Evolutionary conservation across 2,888 invertebrate genomes (phyloP), one percentile per base, ranked within the genome.

Genomic region (Nymphalis polychloros): DNA sequence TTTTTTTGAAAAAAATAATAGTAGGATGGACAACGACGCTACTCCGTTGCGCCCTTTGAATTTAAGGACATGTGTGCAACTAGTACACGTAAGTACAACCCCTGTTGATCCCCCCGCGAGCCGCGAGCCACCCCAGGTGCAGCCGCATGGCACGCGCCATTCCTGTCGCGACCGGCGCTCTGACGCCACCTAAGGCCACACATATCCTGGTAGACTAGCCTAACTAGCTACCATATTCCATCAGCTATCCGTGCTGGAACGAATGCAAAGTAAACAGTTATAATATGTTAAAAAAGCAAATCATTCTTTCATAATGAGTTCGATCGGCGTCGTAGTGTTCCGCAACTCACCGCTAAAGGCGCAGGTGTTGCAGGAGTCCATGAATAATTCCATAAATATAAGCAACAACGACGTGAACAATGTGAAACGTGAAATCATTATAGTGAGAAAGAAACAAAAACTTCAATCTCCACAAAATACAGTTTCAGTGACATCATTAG

Each of bases 301-400:
- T 87, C 86, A 86, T 84, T 82, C 63, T 73, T 74, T 71, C 81
- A 85, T 87, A 87, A 93, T 93, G 93, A 93, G 93, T 81, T 92
- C 94, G 73, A 89, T 94, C 77, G 93, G 93, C 82, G 93, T 94
- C 72, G 94, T 94, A 73, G 93, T 93, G 80, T 93, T 93, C 88
- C 93, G 94, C 87, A 93, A 93, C 87, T 92, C 93, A 75, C 89
- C 92, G 75, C 88, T 93, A 78, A 94, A 94, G 81, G 84, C 93
- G 89, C 94, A 94, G 93, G 93, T 95, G 88, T 93, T 95, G 76
- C 94, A 95, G 80, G 94, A 94, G 84, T 88, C 93, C 84, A 93
- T 93, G 86, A 94, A 94, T 91, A 94, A 93, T 90, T 85, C 91
- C 81, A 84, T 91, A 81, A 94, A 93, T 81, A 94, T 93, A 82